Conservation (phyloP, 1,140 invertebrate species). For the Drosophila bipectinata region DNA sequence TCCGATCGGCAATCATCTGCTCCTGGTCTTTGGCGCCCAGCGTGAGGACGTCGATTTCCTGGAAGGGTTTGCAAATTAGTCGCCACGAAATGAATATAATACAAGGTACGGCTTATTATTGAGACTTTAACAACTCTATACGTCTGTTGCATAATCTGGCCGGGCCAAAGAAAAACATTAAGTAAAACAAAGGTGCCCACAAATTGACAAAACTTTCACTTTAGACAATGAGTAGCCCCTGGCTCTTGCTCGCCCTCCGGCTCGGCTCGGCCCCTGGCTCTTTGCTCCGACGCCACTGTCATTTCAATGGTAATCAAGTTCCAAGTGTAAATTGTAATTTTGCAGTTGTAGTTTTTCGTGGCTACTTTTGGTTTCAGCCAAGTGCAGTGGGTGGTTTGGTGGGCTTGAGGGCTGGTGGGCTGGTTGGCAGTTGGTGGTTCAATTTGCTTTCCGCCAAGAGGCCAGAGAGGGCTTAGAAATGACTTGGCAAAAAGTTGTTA, state of each 20-base stretch:
- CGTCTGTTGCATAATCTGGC: conserved; percentile 41
- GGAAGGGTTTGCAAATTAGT: conserved; percentile 54
- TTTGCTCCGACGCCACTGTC: conserved; percentile 13
- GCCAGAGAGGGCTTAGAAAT: conserved; percentile 44
- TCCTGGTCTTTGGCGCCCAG: conserved; percentile 84
- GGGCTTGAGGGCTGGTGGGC: conserved; percentile 1
- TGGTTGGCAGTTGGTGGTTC: conserved; percentile 14
- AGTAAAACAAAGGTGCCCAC: conserved; percentile 26
- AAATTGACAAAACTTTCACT: conserved; percentile 72
- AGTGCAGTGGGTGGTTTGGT: neutral
- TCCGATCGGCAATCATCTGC: conserved; percentile 86
- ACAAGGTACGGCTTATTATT: neutral
- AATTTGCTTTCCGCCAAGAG: conserved; percentile 22
- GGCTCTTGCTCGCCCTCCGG: neutral
- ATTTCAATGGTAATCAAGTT: conserved; percentile 58
- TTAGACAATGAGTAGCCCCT: conserved; percentile 49
- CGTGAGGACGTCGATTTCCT: conserved; percentile 86
- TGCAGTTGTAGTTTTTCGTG: conserved; percentile 5
- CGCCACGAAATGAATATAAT: neutral
- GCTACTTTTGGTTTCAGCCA: neutral
- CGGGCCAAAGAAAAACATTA: conserved; percentile 19
- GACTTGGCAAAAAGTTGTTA: conserved; percentile 72
- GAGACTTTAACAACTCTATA: conserved; percentile 18
- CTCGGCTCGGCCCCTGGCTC: neutral
- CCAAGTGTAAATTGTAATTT: conserved; percentile 64